Evolutionary conservation across 1,140 invertebrate species (phyloP).

Genomic region (Drosophila biarmipes): DNA sequence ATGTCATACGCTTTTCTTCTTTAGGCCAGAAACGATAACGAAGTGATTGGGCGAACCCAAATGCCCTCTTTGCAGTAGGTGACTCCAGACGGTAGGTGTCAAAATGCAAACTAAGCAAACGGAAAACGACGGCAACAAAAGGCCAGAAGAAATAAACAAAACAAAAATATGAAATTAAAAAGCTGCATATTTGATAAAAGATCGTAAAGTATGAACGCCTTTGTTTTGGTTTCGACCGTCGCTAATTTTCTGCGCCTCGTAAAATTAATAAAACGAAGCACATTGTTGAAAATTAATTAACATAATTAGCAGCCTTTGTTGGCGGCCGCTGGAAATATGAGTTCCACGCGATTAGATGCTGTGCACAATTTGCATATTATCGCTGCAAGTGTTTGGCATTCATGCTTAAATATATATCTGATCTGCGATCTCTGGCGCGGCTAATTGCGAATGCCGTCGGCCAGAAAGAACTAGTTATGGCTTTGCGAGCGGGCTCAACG

Average conservation of each 20-base stretch:
- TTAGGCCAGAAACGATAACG: neutral
- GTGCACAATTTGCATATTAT: constrained; percentile 48
- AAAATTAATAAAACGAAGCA: constrained; percentile 75
- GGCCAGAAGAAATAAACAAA: constrained; percentile 27
- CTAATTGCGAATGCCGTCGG: constrained; percentile 71
- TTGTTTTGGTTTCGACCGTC: constrained; percentile 50
- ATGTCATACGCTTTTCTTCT: constrained; percentile 1
- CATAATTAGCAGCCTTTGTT: constrained; percentile 75
- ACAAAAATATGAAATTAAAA: constrained; percentile 21
- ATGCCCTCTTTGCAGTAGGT: constrained; percentile 1
- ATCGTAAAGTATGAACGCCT: constrained; percentile 39
- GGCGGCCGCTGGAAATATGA: constrained; percentile 23
- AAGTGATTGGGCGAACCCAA: constrained; percentile 2
- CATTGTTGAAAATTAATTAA: constrained; percentile 72
- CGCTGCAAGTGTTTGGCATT: constrained; percentile 22
- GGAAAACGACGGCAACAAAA: constrained; percentile 20
- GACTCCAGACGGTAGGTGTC: constrained; percentile 49
- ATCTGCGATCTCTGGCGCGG: constrained; percentile 20
- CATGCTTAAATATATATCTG: constrained; percentile 7
- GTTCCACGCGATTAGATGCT: constrained; percentile 37
- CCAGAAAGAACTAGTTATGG: constrained; percentile 41
- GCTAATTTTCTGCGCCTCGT: constrained; percentile 74
- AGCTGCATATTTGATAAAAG: constrained; percentile 57
- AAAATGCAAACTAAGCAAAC: constrained; percentile 76
- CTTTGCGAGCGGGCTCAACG: constrained; percentile 1